Conservation (phyloP, 2,113 vertebrate species). For the Spheniscus mendiculus region DNA sequence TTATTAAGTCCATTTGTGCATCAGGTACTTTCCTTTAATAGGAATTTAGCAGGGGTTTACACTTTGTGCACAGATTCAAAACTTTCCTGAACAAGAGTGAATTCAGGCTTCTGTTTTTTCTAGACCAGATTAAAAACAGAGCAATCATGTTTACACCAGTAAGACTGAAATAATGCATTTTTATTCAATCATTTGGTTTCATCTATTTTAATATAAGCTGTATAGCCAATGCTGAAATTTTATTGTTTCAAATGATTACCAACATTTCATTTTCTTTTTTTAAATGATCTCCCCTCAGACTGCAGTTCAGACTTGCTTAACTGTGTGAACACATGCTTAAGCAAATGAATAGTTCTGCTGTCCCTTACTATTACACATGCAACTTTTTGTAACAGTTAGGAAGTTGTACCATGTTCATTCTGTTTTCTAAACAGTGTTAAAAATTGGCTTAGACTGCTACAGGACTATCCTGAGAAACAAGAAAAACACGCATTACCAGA, state of each 20-base stretch:
- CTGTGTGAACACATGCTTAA: background rate
- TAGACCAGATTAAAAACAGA: background rate
- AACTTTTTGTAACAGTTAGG: slow-evolving; percentile 52
- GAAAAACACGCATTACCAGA: slow-evolving; percentile 37
- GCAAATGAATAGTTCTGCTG: slow-evolving; percentile 4
- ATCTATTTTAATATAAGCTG: background rate
- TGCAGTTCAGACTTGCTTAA: background rate
- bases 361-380: slow-evolving; percentile 13
- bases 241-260: background rate
- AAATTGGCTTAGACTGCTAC: slow-evolving; percentile 56
- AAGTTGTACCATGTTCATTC: slow-evolving; percentile 32
- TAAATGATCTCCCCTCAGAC: background rate
- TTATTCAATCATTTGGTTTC: background rate
- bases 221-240: background rate
- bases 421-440: slow-evolving; percentile 46
- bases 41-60: background rate
- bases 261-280: background rate
- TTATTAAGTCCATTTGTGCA: background rate
- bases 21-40: background rate
- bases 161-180: background rate
- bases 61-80: background rate
- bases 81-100: background rate
- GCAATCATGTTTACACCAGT: background rate
- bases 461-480: slow-evolving; percentile 53
- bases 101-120: background rate